Evolutionary conservation across 1,140 invertebrate genomes (phyloP).

Genomic region (Hyposmocoma kahamanoa): DNA sequence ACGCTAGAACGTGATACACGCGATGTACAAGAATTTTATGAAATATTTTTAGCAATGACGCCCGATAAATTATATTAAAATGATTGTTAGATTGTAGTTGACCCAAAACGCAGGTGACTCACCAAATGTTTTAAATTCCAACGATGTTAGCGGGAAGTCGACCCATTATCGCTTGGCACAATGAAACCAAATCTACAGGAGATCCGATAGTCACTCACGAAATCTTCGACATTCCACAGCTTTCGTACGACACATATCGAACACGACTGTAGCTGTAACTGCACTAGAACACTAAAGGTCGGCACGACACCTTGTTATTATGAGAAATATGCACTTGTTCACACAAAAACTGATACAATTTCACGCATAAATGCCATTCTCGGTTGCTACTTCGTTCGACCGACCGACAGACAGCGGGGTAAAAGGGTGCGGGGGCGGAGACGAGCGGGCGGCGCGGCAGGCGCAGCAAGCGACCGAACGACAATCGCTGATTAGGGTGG

Average conservation of each 20-base stretch:
- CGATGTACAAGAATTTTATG: too few relatives aligned
- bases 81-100: too few relatives aligned
- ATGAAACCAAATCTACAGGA: slow-evolving; percentile 49
- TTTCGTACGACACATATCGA: slow-evolving; percentile 42
- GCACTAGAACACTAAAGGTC: slow-evolving; percentile 28
- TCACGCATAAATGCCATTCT: slow-evolving; percentile 66
- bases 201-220: slow-evolving; percentile 49
- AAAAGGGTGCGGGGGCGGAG: slow-evolving; percentile 11
- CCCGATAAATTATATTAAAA: too few relatives aligned
- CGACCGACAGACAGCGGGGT: slow-evolving; percentile 33
- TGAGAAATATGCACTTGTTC: slow-evolving; percentile 58
- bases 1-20: slow-evolving; percentile 8
- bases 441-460: neutral
- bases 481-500: slow-evolving; percentile 19
- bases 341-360: slow-evolving; percentile 62
- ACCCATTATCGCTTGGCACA: slow-evolving; percentile 56
- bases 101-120: slow-evolving; percentile 57
- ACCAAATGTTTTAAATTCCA: slow-evolving; percentile 71
- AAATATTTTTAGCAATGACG: too few relatives aligned
- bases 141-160: slow-evolving; percentile 59
- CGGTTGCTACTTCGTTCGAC: slow-evolving; percentile 39
- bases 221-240: slow-evolving; percentile 42
- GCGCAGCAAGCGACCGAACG: slow-evolving; percentile 10
- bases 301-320: slow-evolving; percentile 34
- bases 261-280: slow-evolving; percentile 30